Percentiles rank a stretch among this genome's conserved stretches.
phyloP scores from a whole-genome alignment of 2,113 vertebrate species.

The Leptobrachium ailaonicum region DNA sequence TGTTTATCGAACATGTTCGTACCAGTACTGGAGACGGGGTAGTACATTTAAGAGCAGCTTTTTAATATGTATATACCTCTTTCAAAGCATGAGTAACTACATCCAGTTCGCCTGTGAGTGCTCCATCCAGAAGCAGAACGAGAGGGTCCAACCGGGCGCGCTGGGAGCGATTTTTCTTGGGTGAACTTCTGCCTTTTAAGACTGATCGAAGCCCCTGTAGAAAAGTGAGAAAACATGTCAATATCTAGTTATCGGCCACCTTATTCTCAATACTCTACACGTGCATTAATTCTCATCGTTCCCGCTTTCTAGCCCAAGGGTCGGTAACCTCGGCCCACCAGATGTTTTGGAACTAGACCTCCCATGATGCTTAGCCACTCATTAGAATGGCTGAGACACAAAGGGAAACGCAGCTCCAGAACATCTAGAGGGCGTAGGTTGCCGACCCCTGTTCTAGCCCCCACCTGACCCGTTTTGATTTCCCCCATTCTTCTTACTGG shows the following conservation, averaged over 20 bases:
- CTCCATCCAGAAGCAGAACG: constrained; percentile 82
- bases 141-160: constrained; percentile 80
- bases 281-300: background rate
- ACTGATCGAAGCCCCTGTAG: constrained; percentile 77
- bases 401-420: too few relatives aligned
- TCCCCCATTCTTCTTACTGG: background rate
- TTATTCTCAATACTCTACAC: background rate
- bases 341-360: too few relatives aligned
- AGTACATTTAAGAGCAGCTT: too few relatives aligned
- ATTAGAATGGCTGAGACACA: too few relatives aligned
- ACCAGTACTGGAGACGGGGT: too few relatives aligned
- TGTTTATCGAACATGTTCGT: too few relatives aligned
- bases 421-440: too few relatives aligned
- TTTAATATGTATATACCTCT: constrained; percentile 67
- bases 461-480: background rate
- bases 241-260: background rate
- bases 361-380: too few relatives aligned
- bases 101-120: constrained; percentile 84
- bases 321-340: too few relatives aligned
- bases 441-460: too few relatives aligned
- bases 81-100: constrained; percentile 80
- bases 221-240: background rate
- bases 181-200: constrained; percentile 66
- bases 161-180: constrained; percentile 52
- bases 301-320: background rate